phyloP scores from a whole-genome alignment of 1,140 invertebrate species.

The Maconellicoccus hirsutus region DNA sequence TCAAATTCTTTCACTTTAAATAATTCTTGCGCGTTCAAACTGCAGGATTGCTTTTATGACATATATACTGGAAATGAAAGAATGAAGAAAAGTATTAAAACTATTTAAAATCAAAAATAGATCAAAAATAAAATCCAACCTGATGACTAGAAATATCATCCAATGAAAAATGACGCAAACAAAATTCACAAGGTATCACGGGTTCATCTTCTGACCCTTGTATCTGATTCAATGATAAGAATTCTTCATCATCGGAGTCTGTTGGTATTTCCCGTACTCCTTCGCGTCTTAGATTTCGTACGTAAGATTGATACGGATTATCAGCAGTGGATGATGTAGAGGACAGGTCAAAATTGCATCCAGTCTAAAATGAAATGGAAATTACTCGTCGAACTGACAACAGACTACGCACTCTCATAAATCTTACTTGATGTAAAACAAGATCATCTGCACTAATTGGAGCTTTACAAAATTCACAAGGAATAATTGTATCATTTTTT shows the following conservation, averaged over 20 bases:
- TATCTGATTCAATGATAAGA: not conserved
- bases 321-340: not conserved
- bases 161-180: not conserved
- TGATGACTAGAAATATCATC: conserved; percentile 12
- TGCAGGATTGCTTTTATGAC: no score
- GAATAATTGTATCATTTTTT: conserved; percentile 14
- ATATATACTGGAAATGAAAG: no score
- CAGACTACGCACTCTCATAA: not conserved
- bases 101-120: no score
- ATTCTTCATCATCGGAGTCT: not conserved
- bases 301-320: not conserved
- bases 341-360: not conserved
- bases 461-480: conserved; percentile 30
- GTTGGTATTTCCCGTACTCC: not conserved
- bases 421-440: conserved; percentile 27
- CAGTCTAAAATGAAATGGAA: not conserved
- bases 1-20: no score
- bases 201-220: not conserved
- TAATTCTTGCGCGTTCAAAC: no score
- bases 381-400: not conserved
- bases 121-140: not conserved
- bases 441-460: conserved; percentile 27
- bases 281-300: not conserved
- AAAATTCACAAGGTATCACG: conserved; percentile 10
- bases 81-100: not conserved